Conservation (phyloP, 2,888 invertebrate species). For the Colostygia pectinataria region DNA sequence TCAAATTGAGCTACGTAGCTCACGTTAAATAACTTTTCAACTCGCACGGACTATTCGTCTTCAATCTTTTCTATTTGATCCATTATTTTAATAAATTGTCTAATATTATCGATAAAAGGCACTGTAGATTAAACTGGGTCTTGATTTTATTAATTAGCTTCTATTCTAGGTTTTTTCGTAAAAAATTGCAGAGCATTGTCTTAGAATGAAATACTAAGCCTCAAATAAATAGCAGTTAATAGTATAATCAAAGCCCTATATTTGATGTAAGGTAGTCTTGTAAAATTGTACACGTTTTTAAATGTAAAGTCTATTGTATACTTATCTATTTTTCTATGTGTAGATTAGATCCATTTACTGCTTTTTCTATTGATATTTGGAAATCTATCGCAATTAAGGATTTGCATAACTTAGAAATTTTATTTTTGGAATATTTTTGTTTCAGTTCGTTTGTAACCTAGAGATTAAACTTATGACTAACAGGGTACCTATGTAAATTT, state of each 20-base stretch:
- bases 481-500: constrained; percentile 22
- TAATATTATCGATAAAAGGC: too few relatives aligned
- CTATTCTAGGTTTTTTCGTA: too few relatives aligned
- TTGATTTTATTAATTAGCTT: neutral
- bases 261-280: constrained; percentile 17
- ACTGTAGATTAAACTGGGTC: neutral
- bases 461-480: constrained; percentile 8
- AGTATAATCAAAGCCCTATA: neutral
- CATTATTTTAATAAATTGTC: too few relatives aligned
- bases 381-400: constrained; percentile 24
- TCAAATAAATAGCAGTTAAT: too few relatives aligned
- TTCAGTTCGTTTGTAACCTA: neutral
- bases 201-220: too few relatives aligned
- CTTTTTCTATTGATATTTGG: constrained; percentile 29
- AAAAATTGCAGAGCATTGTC: too few relatives aligned
- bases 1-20: too few relatives aligned
- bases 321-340: constrained; percentile 54
- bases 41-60: too few relatives aligned
- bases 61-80: too few relatives aligned
- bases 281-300: constrained; percentile 56
- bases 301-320: constrained; percentile 54
- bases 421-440: constrained; percentile 4
- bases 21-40: too few relatives aligned
- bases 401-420: neutral
- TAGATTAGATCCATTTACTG: constrained; percentile 39